phyloP scores from a whole-genome alignment of 2,888 invertebrate genomes.

The Athetis lepigone region DNA sequence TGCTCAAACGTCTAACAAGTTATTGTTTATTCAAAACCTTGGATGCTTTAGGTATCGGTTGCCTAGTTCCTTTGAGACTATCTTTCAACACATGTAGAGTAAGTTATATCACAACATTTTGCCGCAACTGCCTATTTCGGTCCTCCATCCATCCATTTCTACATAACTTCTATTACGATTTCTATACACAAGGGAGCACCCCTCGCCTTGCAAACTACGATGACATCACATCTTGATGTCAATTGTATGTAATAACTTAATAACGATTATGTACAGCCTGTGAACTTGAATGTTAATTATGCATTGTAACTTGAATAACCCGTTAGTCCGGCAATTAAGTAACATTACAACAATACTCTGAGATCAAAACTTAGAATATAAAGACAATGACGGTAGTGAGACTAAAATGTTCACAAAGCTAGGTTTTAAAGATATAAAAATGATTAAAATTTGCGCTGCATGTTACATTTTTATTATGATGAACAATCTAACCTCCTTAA shows the following conservation, averaged over 20 bases:
- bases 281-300: slow-evolving; percentile 70
- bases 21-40: not conserved
- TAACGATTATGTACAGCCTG: slow-evolving; percentile 63
- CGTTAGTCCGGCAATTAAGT: slow-evolving; percentile 64
- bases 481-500: no score
- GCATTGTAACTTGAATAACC: slow-evolving; percentile 67
- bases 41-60: not conserved
- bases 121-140: not conserved
- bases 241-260: slow-evolving; percentile 56
- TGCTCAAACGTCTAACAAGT: not conserved
- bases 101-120: not conserved
- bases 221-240: slow-evolving; percentile 54
- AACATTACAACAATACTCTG: slow-evolving; percentile 55
- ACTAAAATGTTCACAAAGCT: slow-evolving; percentile 34
- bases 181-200: slow-evolving; percentile 13
- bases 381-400: slow-evolving; percentile 37
- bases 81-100: not conserved
- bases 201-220: slow-evolving; percentile 16
- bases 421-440: slow-evolving; percentile 5
- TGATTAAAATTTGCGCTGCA: slow-evolving; percentile 12
- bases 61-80: not conserved
- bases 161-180: slow-evolving; percentile 13
- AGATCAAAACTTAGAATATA: slow-evolving; percentile 41
- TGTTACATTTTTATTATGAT: slow-evolving; percentile 14
- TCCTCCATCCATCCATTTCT: no score